Evolutionary conservation across 2,797 vertebrate species (phyloP).

Genomic region (Cynodonichthys magdalenae): DNA sequence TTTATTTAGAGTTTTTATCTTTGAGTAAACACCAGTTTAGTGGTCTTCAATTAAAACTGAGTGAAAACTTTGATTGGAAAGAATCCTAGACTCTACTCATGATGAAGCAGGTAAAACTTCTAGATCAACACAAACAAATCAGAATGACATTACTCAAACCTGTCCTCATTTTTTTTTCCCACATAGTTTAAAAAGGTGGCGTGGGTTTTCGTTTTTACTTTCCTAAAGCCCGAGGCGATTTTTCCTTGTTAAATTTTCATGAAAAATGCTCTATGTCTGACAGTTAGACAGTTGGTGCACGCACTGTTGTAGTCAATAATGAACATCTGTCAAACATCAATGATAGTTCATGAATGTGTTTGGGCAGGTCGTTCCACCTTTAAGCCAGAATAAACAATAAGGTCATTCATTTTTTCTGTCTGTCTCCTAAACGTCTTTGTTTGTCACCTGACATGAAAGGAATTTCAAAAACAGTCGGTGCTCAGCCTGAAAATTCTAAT

Average conservation of each 20-base stretch:
- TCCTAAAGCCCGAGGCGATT: too few relatives aligned
- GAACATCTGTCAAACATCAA: background rate
- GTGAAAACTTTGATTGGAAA: too few relatives aligned
- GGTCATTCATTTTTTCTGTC: background rate
- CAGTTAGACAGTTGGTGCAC: background rate
- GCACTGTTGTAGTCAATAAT: background rate
- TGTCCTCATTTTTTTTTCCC: background rate
- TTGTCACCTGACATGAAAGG: background rate
- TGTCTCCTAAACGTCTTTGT: too few relatives aligned
- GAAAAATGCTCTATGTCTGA: background rate
- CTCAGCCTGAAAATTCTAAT: too few relatives aligned
- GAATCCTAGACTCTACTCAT: too few relatives aligned
- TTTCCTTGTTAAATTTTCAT: too few relatives aligned
- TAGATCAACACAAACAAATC: background rate
- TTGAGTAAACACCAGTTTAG: background rate
- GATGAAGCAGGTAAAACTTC: background rate
- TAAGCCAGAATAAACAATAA: background rate
- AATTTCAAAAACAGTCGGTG: background rate
- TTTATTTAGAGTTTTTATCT: constrained; percentile 11
- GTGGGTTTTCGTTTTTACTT: too few relatives aligned
- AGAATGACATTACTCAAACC: background rate
- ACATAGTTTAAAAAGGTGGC: too few relatives aligned
- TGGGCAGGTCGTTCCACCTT: background rate
- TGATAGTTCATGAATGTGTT: background rate
- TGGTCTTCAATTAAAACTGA: too few relatives aligned